Conservation (phyloP, 2,113 vertebrate genomes). For the Gavialis gangeticus region DNA sequence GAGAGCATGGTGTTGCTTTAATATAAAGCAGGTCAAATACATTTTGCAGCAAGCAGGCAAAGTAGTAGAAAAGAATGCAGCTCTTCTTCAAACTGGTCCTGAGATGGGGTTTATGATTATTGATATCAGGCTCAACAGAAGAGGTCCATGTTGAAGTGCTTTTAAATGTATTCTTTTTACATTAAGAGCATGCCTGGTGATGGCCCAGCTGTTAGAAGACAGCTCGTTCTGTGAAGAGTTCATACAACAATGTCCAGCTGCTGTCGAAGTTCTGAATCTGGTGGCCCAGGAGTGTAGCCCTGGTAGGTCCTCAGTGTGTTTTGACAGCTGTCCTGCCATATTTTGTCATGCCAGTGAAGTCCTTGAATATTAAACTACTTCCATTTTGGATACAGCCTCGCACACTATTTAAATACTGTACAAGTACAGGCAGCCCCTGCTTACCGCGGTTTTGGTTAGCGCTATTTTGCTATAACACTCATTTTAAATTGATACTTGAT, state of each 20-base stretch:
- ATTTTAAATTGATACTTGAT: too few species aligned
- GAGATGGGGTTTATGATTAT: slow-evolving; percentile 38
- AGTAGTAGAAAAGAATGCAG: background rate
- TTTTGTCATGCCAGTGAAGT: background rate
- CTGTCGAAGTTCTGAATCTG: slow-evolving; percentile 96
- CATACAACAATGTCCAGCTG: slow-evolving; percentile 98
- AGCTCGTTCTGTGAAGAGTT: slow-evolving; percentile 99
- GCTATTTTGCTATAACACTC: too few species aligned
- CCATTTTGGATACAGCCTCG: too few species aligned
- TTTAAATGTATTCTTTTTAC: slow-evolving; percentile 42
- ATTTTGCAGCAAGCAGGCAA: background rate
- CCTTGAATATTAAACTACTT: too few species aligned
- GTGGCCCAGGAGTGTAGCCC: slow-evolving; percentile 98
- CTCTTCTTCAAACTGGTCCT: slow-evolving; percentile 25
- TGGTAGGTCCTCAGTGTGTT: slow-evolving; percentile 78
- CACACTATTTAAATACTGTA: background rate
- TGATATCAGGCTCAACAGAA: background rate
- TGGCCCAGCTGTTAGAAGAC: slow-evolving; percentile 98
- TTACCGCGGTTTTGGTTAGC: too few species aligned
- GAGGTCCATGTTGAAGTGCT: background rate
- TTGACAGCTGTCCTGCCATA: background rate
- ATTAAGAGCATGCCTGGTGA: slow-evolving; percentile 94
- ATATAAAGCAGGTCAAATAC: background rate
- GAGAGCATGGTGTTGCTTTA: background rate
- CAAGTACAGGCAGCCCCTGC: too few species aligned